Evolutionary conservation across 1,140 invertebrate species (phyloP), one percentile per base, ranked within the genome.

Genomic region (Heliconius nattereri): DNA sequence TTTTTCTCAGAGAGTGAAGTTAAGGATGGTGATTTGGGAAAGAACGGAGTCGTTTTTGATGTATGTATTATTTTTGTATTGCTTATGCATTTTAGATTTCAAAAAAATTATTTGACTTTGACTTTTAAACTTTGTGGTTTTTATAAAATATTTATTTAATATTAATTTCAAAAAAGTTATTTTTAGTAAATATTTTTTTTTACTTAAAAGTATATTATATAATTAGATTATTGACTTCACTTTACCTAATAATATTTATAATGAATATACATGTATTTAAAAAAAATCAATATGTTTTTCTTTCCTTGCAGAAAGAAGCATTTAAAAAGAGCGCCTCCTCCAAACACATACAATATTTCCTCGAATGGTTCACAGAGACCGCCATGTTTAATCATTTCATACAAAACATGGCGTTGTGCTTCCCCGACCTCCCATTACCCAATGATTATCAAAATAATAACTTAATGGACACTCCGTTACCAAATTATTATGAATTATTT

Each of bases 301-400:
- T 74, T 66, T 78, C 3, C 13, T 95, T 95, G 75, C 94, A 97
- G 95, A 96, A 95, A 91, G 96, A 96, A 78, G 80, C 86, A n/a
- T 97, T 96, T 90, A 94, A 96, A 7, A 96, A 95, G 80, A 94
- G 91, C 90, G 86, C 94, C 76, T 93, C 95, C 8, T 96, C 96
- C 0, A 96, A 96, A 88, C 96, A 96, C 73, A 95, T 96, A 29
- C 95, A 95, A 81, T 95, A 96, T 77, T 97, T 98, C 89, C 94
- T 98, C 11, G 96, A 97, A 83, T 98, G 97, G 97, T 98, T 98
- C 91, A 96, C 96, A 0, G 97, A 98, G 89, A 98, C 97, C 11
- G 96, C 97, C 20, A 97, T 98, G 97, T 98, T 98, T 83, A 91
- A 89, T 71, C 92, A 94, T 32, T 95, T 95, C 85, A 89, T 92